Conservation (phyloP, 1,140 invertebrate species). For the Drosophila chauvacae region DNA sequence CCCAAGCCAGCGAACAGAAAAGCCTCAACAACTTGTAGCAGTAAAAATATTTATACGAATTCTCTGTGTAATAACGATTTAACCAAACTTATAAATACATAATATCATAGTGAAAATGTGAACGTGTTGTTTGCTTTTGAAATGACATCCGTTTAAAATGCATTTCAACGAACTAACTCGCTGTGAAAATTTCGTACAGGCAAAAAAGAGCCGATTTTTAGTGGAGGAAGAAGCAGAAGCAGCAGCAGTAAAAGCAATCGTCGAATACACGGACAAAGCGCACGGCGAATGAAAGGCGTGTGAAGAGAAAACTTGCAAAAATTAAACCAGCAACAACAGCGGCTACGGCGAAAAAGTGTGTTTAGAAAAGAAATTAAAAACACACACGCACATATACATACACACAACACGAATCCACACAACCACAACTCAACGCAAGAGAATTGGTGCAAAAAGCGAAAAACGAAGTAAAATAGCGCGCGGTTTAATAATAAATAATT, state of each 20-base stretch:
- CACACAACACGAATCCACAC: conserved; percentile 50
- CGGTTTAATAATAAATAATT: conserved; percentile 83
- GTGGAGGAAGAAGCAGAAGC: conserved; percentile 70
- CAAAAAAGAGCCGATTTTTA: conserved; percentile 79
- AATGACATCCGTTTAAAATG: conserved; percentile 74
- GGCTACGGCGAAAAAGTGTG: conserved; percentile 70
- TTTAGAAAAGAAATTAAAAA: conserved; percentile 83
- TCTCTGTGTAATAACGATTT: conserved; percentile 59
- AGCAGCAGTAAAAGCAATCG: conserved; percentile 76
- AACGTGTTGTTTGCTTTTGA: conserved; percentile 59
- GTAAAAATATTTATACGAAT: conserved; percentile 76
- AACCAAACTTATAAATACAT: conserved; percentile 30
- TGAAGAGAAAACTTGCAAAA: conserved; percentile 81
- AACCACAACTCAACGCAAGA: conserved; percentile 53
- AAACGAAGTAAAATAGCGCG: conserved; percentile 67
- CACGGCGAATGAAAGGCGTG: conserved; percentile 71
- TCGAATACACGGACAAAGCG: conserved; percentile 73
- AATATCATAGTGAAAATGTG: conserved; percentile 66
- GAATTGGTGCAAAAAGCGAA: conserved; percentile 76
- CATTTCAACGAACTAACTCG: conserved; percentile 66
- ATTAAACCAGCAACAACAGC: conserved; percentile 72
- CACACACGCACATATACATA: conserved; percentile 67
- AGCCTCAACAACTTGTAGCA: conserved; percentile 70
- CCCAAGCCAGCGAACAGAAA: conserved; percentile 19
- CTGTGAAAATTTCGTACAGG: conserved; percentile 78